phyloP scores from a whole-genome alignment of 2,113 vertebrate species.

The Herpetotheres cachinnans region DNA sequence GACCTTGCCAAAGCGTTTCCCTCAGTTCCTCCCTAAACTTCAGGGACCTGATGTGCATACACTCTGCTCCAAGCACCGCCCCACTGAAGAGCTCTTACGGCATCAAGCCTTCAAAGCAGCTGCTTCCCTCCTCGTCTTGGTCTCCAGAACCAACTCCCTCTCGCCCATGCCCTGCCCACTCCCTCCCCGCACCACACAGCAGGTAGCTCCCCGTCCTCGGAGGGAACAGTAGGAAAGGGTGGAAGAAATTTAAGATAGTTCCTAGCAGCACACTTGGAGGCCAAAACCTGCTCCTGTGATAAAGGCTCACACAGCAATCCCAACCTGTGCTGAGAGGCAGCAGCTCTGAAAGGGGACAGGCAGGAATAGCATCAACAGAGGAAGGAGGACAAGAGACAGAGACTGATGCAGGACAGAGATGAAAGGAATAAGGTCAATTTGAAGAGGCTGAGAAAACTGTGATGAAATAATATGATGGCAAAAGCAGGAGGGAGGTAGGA shows the following conservation, averaged over 20 bases:
- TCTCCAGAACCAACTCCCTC: background rate
- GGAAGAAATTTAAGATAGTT: background rate
- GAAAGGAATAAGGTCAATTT: background rate
- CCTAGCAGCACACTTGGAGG: background rate
- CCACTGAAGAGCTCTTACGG: background rate
- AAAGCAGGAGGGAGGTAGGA: background rate
- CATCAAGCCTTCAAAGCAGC: background rate
- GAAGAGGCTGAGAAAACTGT: background rate
- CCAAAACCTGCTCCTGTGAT: background rate
- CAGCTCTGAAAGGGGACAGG: background rate
- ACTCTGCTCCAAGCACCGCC: background rate
- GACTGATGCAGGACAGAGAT: background rate
- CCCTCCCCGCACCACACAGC: accelerated
- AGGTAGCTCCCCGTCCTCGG: background rate
- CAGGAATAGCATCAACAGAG: background rate
- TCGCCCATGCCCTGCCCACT: accelerated
- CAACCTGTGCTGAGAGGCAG: background rate
- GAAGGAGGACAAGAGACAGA: background rate
- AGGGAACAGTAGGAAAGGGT: background rate
- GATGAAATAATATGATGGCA: background rate
- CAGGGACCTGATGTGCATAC: background rate
- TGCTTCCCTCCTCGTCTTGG: background rate
- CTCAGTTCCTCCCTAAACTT: slow-evolving; percentile 2
- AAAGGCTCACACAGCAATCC: background rate
- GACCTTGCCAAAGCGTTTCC: background rate